phyloP scores from a whole-genome alignment of 2,888 invertebrate species.

The Pammene aurita region DNA sequence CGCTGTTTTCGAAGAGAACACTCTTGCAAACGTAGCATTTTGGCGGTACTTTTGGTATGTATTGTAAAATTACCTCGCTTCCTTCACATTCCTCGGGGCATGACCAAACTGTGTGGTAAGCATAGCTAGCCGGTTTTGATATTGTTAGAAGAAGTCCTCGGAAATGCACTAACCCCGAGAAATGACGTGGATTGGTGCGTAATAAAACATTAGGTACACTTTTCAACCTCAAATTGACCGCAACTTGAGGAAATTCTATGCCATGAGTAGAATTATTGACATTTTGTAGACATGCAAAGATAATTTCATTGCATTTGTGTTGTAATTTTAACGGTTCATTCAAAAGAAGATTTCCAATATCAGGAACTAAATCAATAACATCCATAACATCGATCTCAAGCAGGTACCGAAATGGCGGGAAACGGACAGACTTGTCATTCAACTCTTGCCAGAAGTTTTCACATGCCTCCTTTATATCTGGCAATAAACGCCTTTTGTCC shows the following conservation, averaged over 20 bases:
- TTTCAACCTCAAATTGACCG: constrained; percentile 62
- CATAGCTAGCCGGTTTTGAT: constrained; percentile 64
- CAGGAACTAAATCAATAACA: constrained; percentile 60
- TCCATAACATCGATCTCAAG: constrained; percentile 70
- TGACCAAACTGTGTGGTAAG: constrained; percentile 74
- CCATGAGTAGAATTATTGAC: constrained; percentile 49
- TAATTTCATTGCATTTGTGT: constrained; percentile 61
- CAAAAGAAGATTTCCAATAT: constrained; percentile 60
- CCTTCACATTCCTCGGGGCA: constrained; percentile 78
- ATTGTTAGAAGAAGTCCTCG: constrained; percentile 62
- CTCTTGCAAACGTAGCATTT: constrained; percentile 69
- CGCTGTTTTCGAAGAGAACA: constrained; percentile 70
- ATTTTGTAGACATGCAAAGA: constrained; percentile 65
- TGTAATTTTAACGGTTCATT: constrained; percentile 67
- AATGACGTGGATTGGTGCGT: constrained; percentile 50
- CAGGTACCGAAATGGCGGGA: constrained; percentile 66
- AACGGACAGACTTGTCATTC: constrained; percentile 56
- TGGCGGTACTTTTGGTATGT: constrained; percentile 69
- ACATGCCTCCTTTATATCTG: constrained; percentile 60
- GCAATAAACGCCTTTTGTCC: constrained; percentile 62
- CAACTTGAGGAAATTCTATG: constrained; percentile 60
- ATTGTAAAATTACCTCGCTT: constrained; percentile 67
- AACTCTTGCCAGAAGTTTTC: constrained; percentile 58
- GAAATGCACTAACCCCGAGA: constrained; percentile 58
- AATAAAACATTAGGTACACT: constrained; percentile 55